Evolutionary conservation across 2,113 vertebrate genomes (phyloP), one percentile per base, ranked within the genome.

Genomic region (Corythornis madagascariensis): DNA sequence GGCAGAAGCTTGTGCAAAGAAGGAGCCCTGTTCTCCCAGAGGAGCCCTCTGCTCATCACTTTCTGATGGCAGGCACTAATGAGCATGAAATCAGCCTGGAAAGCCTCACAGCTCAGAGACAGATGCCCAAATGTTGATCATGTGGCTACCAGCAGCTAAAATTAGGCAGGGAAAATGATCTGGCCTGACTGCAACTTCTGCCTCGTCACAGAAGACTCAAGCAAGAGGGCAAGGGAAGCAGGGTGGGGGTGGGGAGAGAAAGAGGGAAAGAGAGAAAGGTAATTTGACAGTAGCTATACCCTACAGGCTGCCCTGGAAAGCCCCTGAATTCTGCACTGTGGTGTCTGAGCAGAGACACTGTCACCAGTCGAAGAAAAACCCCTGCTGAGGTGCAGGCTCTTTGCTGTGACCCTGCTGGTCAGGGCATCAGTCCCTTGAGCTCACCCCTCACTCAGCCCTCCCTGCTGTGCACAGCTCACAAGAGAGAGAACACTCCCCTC

Each of bases 381-480:
- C 63, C 65, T 60, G 47, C 56, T 69, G 66, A 92, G 70, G 55
- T 10, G 26, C 10, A 82, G 48, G 14, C 47, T 69, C 4, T 70
- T 86, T 89, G 52, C 42, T 72, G 48, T 64, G 80, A 83, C 22
- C 31, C 52, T 63, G 33, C 55, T 61, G 53, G 24, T 45, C 9
- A 77, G 45, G 70, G 42, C 64, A 82, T 42, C 21, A 38, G 13
- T 89, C 26, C 59, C 60, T 48, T 19, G 22, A 71, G 29, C 35
- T 85, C 63, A n/a, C 13, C 50, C 16, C 21, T 75, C 1, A 2
- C 64, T 83, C 20, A 59, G 45, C 64, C 38, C 84, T 35, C 14
- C 6, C 45, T 28, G 75, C 48, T 35, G 24, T 0, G 0, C 53
- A 50, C 14, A 72, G 57, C n/a, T 75, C 40, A 38, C 2, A 0